Evolutionary conservation across 2,888 invertebrate species (phyloP).

Genomic region (Cheilosia urbana): DNA sequence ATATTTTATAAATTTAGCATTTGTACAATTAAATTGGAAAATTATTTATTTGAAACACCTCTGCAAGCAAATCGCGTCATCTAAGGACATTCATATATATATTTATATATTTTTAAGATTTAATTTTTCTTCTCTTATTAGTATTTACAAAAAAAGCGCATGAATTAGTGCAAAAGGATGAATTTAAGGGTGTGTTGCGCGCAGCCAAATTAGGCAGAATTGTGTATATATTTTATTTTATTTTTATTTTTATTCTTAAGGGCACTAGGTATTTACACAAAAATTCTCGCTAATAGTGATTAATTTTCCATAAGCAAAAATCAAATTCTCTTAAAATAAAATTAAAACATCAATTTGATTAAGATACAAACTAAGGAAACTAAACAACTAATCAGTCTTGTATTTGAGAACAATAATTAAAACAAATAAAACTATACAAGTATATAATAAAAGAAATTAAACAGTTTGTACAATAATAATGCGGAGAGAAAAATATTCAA

Average conservation of each 20-base stretch:
- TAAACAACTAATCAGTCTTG: constrained; percentile 76
- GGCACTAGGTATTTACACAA: constrained; percentile 75
- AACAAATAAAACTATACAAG: constrained; percentile 11
- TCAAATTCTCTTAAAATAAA: neutral
- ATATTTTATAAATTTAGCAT: constrained; percentile 63
- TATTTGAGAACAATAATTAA: constrained; percentile 58
- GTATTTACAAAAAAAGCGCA: constrained; percentile 74
- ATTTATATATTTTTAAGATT: constrained; percentile 23
- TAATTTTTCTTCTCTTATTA: constrained; percentile 24
- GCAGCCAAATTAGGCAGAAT: constrained; percentile 66
- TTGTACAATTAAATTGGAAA: constrained; percentile 63
- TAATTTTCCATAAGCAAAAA: constrained; percentile 7
- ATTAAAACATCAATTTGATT: constrained; percentile 11
- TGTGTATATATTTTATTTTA: constrained; percentile 15
- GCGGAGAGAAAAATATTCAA: neutral
- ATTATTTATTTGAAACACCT: constrained; percentile 13
- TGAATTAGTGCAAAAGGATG: constrained; percentile 62
- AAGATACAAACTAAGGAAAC: constrained; percentile 54
- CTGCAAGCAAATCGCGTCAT: constrained; percentile 65
- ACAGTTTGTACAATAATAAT: constrained; percentile 23
- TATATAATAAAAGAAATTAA: neutral
- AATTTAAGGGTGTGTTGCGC: constrained; percentile 55
- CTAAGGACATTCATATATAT: constrained; percentile 42
- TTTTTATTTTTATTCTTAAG: constrained; percentile 55
- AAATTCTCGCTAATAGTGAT: constrained; percentile 51